Conservation (phyloP, 2,797 vertebrate species). For the Mus caroli region DNA sequence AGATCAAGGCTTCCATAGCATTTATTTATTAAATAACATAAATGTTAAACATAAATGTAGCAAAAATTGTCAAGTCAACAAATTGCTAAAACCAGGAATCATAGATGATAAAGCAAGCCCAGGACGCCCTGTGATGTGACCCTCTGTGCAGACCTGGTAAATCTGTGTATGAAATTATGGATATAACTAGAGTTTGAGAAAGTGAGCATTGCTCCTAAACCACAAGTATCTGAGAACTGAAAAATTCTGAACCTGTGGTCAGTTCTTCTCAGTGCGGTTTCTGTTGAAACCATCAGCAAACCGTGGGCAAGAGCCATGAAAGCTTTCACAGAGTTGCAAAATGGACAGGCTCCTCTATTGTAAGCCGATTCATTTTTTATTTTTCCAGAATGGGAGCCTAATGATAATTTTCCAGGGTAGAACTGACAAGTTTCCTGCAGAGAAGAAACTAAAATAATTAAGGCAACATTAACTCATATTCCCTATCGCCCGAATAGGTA, state of each 20-base stretch:
- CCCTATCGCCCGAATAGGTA: not conserved
- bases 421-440: constrained; percentile 2
- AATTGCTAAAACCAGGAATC: constrained; percentile 33
- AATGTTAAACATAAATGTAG: not conserved
- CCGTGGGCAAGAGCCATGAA: constrained; percentile 29
- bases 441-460: constrained; percentile 43
- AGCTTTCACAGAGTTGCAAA: constrained; percentile 45
- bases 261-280: constrained; percentile 54
- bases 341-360: not conserved
- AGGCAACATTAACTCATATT: not conserved
- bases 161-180: not conserved
- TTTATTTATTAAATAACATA: not conserved
- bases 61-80: constrained; percentile 19
- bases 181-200: not conserved
- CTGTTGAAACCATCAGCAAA: constrained; percentile 41
- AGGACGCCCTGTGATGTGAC: not conserved
- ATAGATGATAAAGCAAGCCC: not conserved
- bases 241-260: constrained; percentile 38
- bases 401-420: constrained; percentile 35
- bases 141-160: not conserved
- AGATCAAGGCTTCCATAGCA: not conserved
- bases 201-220: constrained; percentile 2
- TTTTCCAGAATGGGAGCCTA: constrained; percentile 37
- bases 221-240: constrained; percentile 44
- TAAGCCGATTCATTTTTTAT: constrained; percentile 18